Evolutionary conservation across 2,797 vertebrate species (phyloP).

Genomic region (Sebastes melanostomus): DNA sequence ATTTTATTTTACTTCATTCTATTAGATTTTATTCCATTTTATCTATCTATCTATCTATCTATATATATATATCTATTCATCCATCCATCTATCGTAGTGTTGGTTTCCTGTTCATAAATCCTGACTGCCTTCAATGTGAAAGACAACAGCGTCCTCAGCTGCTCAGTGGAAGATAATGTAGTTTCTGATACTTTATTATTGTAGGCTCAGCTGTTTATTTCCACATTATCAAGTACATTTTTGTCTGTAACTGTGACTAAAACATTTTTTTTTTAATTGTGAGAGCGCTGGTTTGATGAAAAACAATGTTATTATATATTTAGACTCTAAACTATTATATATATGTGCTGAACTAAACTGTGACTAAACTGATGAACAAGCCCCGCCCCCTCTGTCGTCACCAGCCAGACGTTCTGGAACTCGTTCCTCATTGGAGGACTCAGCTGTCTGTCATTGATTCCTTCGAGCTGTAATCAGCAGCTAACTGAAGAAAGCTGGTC

Average conservation of each 20-base stretch:
- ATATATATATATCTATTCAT: too few species aligned
- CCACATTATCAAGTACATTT: background rate
- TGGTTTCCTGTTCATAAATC: background rate
- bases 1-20: too few species aligned
- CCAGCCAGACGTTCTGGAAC: background rate
- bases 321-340: background rate
- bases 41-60: too few species aligned
- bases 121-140: background rate
- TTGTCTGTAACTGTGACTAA: background rate
- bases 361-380: constrained; percentile 12
- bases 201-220: background rate
- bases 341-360: background rate
- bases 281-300: background rate
- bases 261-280: background rate
- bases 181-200: background rate
- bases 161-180: constrained; percentile 10
- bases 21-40: too few species aligned
- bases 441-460: constrained; percentile 42
- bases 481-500: constrained; percentile 4
- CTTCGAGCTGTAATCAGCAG: background rate
- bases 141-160: constrained; percentile 49
- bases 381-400: constrained; percentile 2
- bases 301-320: background rate
- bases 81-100: too few species aligned
- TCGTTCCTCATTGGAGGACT: constrained; percentile 51